Evolutionary conservation across 2,797 vertebrate genomes (phyloP).

Genomic region (Potorous gilbertii): DNA sequence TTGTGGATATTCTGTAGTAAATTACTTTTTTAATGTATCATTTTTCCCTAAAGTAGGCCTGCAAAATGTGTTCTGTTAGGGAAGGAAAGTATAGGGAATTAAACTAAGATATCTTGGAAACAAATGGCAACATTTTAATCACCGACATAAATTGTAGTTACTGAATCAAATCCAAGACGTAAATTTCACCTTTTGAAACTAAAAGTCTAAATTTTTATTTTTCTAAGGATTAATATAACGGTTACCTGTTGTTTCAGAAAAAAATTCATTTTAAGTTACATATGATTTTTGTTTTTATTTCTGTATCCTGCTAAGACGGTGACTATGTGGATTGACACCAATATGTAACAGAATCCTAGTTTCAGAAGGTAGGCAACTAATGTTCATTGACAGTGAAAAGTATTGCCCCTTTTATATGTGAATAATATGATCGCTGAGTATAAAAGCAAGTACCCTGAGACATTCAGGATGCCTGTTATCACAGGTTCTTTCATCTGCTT

Average conservation of each 20-base stretch:
- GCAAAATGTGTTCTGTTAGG: constrained; percentile 26
- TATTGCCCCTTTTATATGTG: no score
- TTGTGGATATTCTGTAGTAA: neutral
- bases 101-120: constrained; percentile 23
- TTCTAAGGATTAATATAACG: constrained; percentile 6
- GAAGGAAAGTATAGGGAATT: constrained; percentile 23
- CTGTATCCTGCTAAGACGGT: neutral
- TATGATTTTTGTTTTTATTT: neutral
- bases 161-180: constrained; percentile 14
- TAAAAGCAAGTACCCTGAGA: no score
- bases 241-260: neutral
- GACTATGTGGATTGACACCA: neutral
- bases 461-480: no score
- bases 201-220: neutral
- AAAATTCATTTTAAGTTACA: constrained; percentile 8
- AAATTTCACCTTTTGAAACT: constrained; percentile 1
- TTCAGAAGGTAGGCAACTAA: neutral
- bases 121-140: neutral
- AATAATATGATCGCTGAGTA: no score
- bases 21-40: constrained; percentile 16
- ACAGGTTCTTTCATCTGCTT: no score
- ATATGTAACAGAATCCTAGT: neutral
- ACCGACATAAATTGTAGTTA: constrained; percentile 11
- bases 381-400: neutral
- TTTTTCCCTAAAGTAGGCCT: constrained; percentile 10